Evolutionary conservation across 2,113 vertebrate genomes (phyloP).

Genomic region (Anoplopoma fimbria): DNA sequence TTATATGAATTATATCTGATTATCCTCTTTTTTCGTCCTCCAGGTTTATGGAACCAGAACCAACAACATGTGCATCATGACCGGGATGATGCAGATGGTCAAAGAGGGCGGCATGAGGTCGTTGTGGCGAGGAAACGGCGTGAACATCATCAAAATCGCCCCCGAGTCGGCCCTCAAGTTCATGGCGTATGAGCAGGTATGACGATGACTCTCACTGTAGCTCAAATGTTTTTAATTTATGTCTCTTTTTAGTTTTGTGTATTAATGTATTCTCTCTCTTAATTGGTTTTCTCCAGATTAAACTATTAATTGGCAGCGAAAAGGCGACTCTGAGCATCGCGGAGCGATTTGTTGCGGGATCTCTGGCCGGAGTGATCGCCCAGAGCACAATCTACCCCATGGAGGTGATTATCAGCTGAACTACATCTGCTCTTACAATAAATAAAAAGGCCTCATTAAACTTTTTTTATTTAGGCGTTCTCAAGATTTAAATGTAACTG

Average conservation of each 20-base stretch:
- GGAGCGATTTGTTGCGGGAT: slow-evolving; percentile 92
- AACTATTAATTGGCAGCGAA: slow-evolving; percentile 90
- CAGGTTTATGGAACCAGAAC: slow-evolving; percentile 94
- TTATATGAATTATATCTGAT: not conserved
- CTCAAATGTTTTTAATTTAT: accelerated
- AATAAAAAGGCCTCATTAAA: accelerated
- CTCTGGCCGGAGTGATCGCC: slow-evolving; percentile 92
- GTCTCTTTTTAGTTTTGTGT: accelerated
- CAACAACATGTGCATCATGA: slow-evolving; percentile 95
- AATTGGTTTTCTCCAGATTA: slow-evolving; percentile 84
- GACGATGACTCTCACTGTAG: accelerated
- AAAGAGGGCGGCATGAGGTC: slow-evolving; percentile 91
- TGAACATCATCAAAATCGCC: slow-evolving; percentile 95
- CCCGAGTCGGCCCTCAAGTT: slow-evolving; percentile 96
- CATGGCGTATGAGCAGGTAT: slow-evolving; percentile 98
- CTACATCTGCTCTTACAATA: not conserved
- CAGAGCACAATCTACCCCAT: slow-evolving; percentile 98
- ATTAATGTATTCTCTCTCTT: not conserved
- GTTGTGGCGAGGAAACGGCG: slow-evolving; percentile 93
- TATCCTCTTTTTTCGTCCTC: accelerated
- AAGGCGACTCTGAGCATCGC: slow-evolving; percentile 89
- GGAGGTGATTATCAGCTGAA: slow-evolving; percentile 87
- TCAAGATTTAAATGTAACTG: not conserved
- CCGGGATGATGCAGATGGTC: slow-evolving; percentile 93
- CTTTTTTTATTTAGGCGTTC: not conserved